Base-by-base conservation (phyloP, 2,888 invertebrate genomes). In the Oeneis ivallda region DNA sequence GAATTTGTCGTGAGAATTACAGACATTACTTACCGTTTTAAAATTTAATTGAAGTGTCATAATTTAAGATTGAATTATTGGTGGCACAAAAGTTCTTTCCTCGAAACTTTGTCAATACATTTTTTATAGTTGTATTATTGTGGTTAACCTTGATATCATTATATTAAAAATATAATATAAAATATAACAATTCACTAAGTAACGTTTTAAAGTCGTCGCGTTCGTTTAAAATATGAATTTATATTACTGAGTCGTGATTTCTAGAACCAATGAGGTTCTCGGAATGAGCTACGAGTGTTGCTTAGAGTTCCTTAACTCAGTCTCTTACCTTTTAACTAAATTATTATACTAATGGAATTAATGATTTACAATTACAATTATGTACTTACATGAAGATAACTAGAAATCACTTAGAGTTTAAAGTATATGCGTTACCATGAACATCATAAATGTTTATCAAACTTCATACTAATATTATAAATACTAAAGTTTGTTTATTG, bases 151-250 rank as follows among this genome's bases (percentile, higher is more conserved):
- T 50, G 49, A 19, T 19, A 13, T 50, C 19, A 45, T 53, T 37
- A 26, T 26, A 26, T 26, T 26, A 26, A n/a, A n/a, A n/a, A 8
- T 37, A 15, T 39, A 26, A 11, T 11, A 6, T 34, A 37, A 9
- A 41, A 5, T 41, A 37, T 37, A 17, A 41, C 39, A 56, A 41
- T 13, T 56, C 56, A 56, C 56, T 56, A 6, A 41, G 56, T 39
- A 19, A 56, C 41, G 56, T 56, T 56, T 10, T 19, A 26, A 19
- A 56, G 41, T 56, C 13, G 19, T 19, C 41, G 41, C 17, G 41
- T 39, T 26, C 56, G 39, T 56, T 41, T 19, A 41, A 56, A 39
- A 41, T 34, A 52, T 34, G 32, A 52, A 41, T 56, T 56, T 41
- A 41, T 19, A 41, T 56, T 41, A 39, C 13, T 26, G 10, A 17